phyloP scores from a whole-genome alignment of 37 sponge, comb jelly and placozoan species.

The Geodia barretti region DNA sequence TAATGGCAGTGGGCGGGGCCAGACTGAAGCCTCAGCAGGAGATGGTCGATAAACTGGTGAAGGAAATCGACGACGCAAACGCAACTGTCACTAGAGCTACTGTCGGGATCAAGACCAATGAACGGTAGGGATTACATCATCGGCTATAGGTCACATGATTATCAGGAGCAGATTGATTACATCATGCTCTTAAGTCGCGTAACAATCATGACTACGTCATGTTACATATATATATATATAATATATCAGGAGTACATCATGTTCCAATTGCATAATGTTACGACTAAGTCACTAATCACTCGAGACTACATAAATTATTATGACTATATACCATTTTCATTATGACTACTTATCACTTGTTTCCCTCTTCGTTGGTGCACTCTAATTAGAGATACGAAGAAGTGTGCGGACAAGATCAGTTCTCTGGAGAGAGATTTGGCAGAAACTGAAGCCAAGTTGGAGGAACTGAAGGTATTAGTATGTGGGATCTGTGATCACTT shows the following conservation, averaged over 20 bases:
- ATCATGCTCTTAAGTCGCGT: neutral
- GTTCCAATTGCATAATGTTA: too few species aligned
- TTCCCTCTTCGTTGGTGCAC: neutral
- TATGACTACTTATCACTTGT: neutral
- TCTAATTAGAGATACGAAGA: constrained; percentile 64
- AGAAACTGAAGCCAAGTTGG: constrained; percentile 37
- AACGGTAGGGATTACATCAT: constrained; percentile 30
- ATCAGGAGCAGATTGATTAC: neutral
- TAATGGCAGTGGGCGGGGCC: constrained; percentile 75
- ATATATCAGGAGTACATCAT: too few species aligned
- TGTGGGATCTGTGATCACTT: too few species aligned
- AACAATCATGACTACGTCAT: neutral
- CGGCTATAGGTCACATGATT: neutral
- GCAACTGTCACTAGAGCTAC: constrained; percentile 84
- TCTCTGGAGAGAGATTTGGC: constrained; percentile 68
- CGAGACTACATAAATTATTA: too few species aligned
- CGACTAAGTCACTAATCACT: too few species aligned
- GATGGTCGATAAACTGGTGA: constrained; percentile 67
- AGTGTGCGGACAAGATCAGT: constrained; percentile 64
- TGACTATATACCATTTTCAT: neutral
- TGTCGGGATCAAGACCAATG: constrained; percentile 83
- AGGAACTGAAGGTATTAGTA: constrained; percentile 37
- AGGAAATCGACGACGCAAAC: constrained; percentile 72
- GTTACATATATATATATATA: too few species aligned
- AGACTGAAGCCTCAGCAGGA: constrained; percentile 78